Evolutionary conservation across 1,140 invertebrate species (phyloP).

Genomic region (Plectrocnemia conspersa): DNA sequence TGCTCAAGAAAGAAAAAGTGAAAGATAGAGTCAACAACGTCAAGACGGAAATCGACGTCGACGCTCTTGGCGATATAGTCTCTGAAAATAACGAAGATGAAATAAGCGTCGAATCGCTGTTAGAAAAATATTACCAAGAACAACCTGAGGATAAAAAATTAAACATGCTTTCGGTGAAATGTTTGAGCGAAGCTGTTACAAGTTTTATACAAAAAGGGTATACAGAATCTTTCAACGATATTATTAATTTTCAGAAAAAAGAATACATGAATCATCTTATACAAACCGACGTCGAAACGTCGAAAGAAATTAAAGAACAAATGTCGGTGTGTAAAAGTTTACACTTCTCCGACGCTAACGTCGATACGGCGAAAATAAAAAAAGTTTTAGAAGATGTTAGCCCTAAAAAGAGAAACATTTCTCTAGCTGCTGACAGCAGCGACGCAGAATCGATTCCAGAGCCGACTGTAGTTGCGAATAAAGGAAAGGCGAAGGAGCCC

Average conservation of each 20-base stretch:
- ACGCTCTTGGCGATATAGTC: conserved; percentile 40
- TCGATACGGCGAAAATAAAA: conserved; percentile 12
- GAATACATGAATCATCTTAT: conserved; percentile 35
- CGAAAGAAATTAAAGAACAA: conserved; percentile 40
- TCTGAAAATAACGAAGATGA: conserved; percentile 32
- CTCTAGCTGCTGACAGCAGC: conserved; percentile 9
- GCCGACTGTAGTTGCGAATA: too few species aligned
- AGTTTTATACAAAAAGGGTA: conserved; percentile 32
- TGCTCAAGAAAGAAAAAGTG: conserved; percentile 53
- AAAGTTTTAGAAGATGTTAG: conserved; percentile 17
- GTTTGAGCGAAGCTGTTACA: conserved; percentile 32
- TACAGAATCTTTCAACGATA: conserved; percentile 25
- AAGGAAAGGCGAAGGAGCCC: too few species aligned
- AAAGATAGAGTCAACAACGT: conserved; percentile 34
- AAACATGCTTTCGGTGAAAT: conserved; percentile 31
- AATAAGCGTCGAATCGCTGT: conserved; percentile 30
- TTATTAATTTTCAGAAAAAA: conserved; percentile 22
- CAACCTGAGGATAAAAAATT: conserved; percentile 28
- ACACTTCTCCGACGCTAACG: conserved; percentile 27
- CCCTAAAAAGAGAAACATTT: neutral
- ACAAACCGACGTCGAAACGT: conserved; percentile 43
- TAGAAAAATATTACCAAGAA: conserved; percentile 32
- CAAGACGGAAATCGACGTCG: conserved; percentile 39
- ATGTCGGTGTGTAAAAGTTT: conserved; percentile 39
- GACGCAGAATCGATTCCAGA: conserved; percentile 10